These are phyloP conservation scores for Dastarcus helophoroides DNA, from an alignment of 2,888 invertebrate species.

Conservation along the genomic window DNA sequence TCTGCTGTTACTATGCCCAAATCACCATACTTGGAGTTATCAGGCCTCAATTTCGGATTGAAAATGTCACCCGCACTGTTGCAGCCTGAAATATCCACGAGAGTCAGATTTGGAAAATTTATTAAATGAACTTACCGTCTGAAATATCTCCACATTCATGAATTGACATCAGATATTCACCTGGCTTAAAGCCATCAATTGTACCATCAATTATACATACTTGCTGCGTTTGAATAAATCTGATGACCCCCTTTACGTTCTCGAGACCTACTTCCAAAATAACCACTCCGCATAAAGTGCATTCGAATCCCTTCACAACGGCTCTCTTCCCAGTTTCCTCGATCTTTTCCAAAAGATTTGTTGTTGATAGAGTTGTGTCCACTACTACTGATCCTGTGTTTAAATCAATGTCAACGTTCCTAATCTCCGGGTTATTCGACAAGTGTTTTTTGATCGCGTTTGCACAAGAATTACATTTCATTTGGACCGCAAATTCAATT, in stretches of 20 bases:
- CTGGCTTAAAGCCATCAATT: slow-evolving; percentile 62
- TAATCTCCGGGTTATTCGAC: slow-evolving; percentile 37
- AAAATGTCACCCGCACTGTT: slow-evolving; percentile 50
- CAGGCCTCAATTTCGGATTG: slow-evolving; percentile 40
- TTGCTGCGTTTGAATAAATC: slow-evolving; percentile 56
- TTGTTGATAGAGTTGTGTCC: slow-evolving; percentile 51
- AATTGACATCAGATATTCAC: slow-evolving; percentile 47
- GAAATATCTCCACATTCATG: slow-evolving; percentile 69
- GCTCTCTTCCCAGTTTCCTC: slow-evolving; percentile 55
- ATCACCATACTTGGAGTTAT: slow-evolving; percentile 44
- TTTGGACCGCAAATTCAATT: slow-evolving; percentile 57
- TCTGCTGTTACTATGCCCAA: slow-evolving; percentile 53
- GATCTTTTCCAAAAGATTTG: slow-evolving; percentile 41
- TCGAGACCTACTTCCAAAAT: slow-evolving; percentile 45
- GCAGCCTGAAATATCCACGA: slow-evolving; percentile 33
- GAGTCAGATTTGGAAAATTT: no score
- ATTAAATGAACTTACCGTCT: slow-evolving; percentile 38
- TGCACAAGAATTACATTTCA: slow-evolving; percentile 46
- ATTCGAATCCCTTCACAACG: slow-evolving; percentile 71
- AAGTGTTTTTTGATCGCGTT: slow-evolving; percentile 39
- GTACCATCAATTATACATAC: slow-evolving; percentile 71
- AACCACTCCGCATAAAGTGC: slow-evolving; percentile 59
- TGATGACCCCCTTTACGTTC: slow-evolving; percentile 57
- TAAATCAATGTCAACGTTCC: slow-evolving; percentile 42
- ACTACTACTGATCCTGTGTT: slow-evolving; percentile 57